phyloP scores from a whole-genome alignment of 2,888 invertebrate species.

The Cephus rjabovi region DNA sequence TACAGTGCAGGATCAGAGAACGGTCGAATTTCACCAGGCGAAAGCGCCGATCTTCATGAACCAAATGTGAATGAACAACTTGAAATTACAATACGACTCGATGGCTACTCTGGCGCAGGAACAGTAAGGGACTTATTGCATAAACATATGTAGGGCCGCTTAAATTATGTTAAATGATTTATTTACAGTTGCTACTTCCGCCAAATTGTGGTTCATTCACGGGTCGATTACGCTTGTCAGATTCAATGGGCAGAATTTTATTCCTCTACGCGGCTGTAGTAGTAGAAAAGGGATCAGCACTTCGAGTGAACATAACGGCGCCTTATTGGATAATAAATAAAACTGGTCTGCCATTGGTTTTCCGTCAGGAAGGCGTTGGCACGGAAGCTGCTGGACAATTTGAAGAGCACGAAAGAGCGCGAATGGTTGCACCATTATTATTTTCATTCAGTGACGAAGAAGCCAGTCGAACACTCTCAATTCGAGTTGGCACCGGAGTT shows the following conservation, averaged over 20 bases:
- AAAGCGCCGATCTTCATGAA: conserved; percentile 65
- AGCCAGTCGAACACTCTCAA: conserved; percentile 80
- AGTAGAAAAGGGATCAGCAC: conserved; percentile 72
- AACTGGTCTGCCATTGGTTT: conserved; percentile 94
- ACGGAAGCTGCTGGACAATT: conserved; percentile 89
- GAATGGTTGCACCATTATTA: conserved; percentile 91
- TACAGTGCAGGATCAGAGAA: conserved; percentile 70
- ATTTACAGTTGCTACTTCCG: conserved; percentile 51
- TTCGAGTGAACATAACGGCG: conserved; percentile 79
- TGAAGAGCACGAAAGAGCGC: conserved; percentile 93
- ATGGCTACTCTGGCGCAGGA: conserved; percentile 83
- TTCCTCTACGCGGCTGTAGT: conserved; percentile 79
- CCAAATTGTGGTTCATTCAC: conserved; percentile 70
- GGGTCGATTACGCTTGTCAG: conserved; percentile 80
- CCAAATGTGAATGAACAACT: conserved; percentile 76
- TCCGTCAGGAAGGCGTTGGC: conserved; percentile 87
- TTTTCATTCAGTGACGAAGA: conserved; percentile 95
- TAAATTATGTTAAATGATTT: background rate
- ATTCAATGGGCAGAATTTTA: conserved; percentile 78
- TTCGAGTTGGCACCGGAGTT: conserved; percentile 80
- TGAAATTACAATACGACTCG: conserved; percentile 82
- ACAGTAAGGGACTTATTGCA: conserved; percentile 66
- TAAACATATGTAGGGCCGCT: background rate
- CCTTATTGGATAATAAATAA: conserved; percentile 97
- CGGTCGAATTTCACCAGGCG: conserved; percentile 68